Evolutionary conservation across 1,140 invertebrate genomes (phyloP).

Genomic region (Sycophaga agraensis): DNA sequence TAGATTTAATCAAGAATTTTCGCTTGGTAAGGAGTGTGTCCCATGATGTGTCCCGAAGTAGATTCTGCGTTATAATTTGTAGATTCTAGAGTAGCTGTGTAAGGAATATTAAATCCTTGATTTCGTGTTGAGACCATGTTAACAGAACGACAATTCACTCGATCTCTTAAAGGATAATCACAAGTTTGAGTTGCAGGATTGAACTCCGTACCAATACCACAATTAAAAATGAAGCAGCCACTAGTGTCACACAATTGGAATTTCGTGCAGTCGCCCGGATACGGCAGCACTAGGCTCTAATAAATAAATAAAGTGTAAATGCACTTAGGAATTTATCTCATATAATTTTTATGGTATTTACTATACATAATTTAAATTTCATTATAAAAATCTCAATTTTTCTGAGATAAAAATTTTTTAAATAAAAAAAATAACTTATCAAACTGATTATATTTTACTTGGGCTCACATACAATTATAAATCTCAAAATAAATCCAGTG

Average conservation of each 20-base stretch:
- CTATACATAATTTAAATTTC: not conserved
- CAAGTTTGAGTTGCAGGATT: slow-evolving; percentile 46
- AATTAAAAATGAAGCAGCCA: slow-evolving; percentile 44
- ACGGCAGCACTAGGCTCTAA: slow-evolving; percentile 33
- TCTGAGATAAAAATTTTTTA: not conserved
- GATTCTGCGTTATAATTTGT: not conserved
- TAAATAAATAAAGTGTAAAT: not conserved
- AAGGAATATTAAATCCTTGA: not conserved
- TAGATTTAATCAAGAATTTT: no score
- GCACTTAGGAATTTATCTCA: not conserved
- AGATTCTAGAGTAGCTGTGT: not conserved
- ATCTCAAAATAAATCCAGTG: not conserved
- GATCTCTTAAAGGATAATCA: slow-evolving; percentile 44
- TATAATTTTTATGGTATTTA: not conserved
- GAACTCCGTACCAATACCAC: slow-evolving; percentile 52
- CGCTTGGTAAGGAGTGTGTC: no score
- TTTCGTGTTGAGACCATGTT: not conserved
- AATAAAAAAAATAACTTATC: not conserved
- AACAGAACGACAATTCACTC: no score
- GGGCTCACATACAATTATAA: not conserved
- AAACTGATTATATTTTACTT: not conserved
- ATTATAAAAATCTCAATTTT: not conserved
- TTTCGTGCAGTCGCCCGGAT: slow-evolving; percentile 50
- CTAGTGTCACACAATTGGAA: slow-evolving; percentile 54
- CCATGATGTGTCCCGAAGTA: no score